These are phyloP conservation scores for Hypomecis punctinalis DNA, from an alignment of 2,888 invertebrate species.

Conservation along the genomic window DNA sequence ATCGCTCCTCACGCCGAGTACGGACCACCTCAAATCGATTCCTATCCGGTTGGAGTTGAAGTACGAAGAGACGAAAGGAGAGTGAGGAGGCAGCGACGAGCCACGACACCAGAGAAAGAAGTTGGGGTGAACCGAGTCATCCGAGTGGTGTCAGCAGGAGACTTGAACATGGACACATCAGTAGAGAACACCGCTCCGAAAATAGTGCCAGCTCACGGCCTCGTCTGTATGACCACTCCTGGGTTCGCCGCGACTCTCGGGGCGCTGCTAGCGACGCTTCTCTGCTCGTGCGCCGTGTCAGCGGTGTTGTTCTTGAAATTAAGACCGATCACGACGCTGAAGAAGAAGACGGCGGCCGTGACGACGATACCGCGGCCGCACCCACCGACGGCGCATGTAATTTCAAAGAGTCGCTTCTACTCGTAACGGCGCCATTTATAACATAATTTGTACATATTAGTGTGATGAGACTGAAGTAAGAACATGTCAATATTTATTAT, in stretches of 20 bases:
- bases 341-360: slow-evolving; percentile 82
- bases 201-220: slow-evolving; percentile 87
- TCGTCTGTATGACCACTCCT: slow-evolving; percentile 98
- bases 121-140: slow-evolving; percentile 96
- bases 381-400: slow-evolving; percentile 75
- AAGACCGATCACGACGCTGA: slow-evolving; percentile 87
- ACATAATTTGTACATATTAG: slow-evolving; percentile 83
- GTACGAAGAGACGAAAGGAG: slow-evolving; percentile 90
- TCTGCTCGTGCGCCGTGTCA: slow-evolving; percentile 94
- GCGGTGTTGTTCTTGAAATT: slow-evolving; percentile 93
- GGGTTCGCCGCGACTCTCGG: slow-evolving; percentile 95
- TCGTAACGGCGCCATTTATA: slow-evolving; percentile 82
- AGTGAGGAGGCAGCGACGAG: slow-evolving; percentile 87
- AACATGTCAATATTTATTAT: slow-evolving; percentile 75
- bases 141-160: slow-evolving; percentile 95
- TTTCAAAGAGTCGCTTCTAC: slow-evolving; percentile 88
- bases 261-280: slow-evolving; percentile 91
- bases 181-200: slow-evolving; percentile 87
- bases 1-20: slow-evolving; percentile 87
- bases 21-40: slow-evolving; percentile 87
- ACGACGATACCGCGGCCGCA: slow-evolving; percentile 78
- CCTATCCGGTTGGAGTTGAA: slow-evolving; percentile 86
- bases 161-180: slow-evolving; percentile 91
- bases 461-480: slow-evolving; percentile 84
- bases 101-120: slow-evolving; percentile 89